phyloP scores from a whole-genome alignment of 2,888 invertebrate genomes.

The Drosophila leonis region DNA sequence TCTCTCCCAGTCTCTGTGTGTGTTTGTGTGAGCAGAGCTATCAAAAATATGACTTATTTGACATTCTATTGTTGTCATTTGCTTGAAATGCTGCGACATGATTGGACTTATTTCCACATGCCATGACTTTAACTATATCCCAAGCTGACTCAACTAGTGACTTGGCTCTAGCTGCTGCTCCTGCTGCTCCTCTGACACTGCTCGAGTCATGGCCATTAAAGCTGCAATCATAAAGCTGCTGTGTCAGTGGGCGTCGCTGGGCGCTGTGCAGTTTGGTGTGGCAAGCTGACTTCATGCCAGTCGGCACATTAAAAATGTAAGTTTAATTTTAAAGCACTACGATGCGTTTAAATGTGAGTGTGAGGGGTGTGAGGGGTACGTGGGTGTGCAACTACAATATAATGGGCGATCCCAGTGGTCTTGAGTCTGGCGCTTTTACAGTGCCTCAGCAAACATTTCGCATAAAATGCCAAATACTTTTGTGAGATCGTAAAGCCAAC shows the following conservation, averaged over 20 bases:
- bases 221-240: constrained; percentile 64
- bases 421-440: constrained; percentile 35
- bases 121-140: constrained; percentile 26
- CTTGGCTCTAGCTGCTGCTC: neutral
- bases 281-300: constrained; percentile 34
- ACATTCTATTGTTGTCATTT: constrained; percentile 48
- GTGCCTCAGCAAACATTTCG: constrained; percentile 64
- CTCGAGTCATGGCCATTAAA: constrained; percentile 60
- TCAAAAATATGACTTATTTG: constrained; percentile 53
- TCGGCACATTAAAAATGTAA: constrained; percentile 69
- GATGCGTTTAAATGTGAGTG: neutral
- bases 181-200: neutral
- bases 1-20: neutral
- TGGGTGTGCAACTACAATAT: constrained; percentile 49
- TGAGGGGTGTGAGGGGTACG: neutral
- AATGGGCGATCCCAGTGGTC: constrained; percentile 49
- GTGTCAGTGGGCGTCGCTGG: constrained; percentile 14
- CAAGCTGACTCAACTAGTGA: constrained; percentile 44
- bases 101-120: constrained; percentile 44
- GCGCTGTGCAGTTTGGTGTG: constrained; percentile 3
- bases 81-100: constrained; percentile 44
- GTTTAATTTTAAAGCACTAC: constrained; percentile 61
- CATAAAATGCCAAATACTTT: constrained; percentile 74
- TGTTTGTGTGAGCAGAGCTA: too few relatives aligned
- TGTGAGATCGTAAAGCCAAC: constrained; percentile 72